Conservation (phyloP, 2,888 invertebrate genomes). For the Axea sp. region DNA sequence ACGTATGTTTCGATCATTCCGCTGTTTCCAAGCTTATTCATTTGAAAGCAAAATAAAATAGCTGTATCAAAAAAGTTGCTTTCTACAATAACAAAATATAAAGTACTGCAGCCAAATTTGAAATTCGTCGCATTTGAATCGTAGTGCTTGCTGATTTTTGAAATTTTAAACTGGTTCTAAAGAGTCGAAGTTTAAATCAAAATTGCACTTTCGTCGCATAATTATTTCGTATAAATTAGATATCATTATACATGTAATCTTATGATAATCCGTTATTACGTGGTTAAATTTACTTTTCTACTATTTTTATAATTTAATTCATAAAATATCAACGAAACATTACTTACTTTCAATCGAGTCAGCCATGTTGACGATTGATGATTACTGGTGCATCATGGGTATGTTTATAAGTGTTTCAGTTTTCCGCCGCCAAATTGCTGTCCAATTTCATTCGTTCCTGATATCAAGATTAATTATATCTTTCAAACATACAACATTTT, state of each 20-base stretch:
- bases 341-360: conserved; percentile 89
- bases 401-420: conserved; percentile 69
- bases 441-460: too few relatives aligned
- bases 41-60: not conserved
- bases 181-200: conserved; percentile 67
- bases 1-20: not conserved
- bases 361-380: conserved; percentile 85
- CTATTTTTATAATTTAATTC: conserved; percentile 64
- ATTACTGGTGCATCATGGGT: conserved; percentile 76
- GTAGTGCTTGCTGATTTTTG: conserved; percentile 77
- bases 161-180: conserved; percentile 76
- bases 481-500: too few relatives aligned
- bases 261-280: not conserved
- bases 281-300: conserved; percentile 46
- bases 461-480: too few relatives aligned
- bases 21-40: not conserved
- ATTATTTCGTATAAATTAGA: not conserved
- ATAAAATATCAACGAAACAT: conserved; percentile 79
- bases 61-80: not conserved
- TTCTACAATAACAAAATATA: too few relatives aligned
- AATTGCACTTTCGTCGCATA: conserved; percentile 46
- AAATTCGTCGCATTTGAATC: conserved; percentile 76
- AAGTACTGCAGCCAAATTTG: conserved; percentile 11
- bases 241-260: not conserved
- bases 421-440: conserved; percentile 65